Evolutionary conservation across 2,888 invertebrate genomes (phyloP), one percentile per base, ranked within the genome.

Genomic region (Ectemnius lituratus): DNA sequence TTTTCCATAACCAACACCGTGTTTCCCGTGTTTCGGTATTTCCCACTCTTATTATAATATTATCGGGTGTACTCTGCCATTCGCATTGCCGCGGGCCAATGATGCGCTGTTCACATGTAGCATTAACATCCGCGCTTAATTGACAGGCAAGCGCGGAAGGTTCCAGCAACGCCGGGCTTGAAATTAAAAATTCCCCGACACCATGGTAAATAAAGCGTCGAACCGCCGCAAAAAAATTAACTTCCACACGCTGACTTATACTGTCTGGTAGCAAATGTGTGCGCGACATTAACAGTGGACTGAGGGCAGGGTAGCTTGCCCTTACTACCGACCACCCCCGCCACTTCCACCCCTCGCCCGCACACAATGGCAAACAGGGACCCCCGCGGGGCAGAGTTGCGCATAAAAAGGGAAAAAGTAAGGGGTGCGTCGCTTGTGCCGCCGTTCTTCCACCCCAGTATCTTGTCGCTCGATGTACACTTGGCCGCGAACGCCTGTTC

Each of bases 341-440:
- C 23, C 23, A 23, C 23, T 23, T 23, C 23, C 23, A 11, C 37
- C 37, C 37, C 37, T 52, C 52, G 52, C 52, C 14, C 52, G n/a
- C 0, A 16, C n/a, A 52, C 52, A 52, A 52, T 28, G 37, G 28
- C 6, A 28, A 23, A 28, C 27, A 60, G 28, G 11, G 37, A 8
- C 37, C 20, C 28, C 66, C 46, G 37, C 14, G 84, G n/a, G 52
- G 1, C 16, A 1, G 14, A 52, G 5, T 79, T 79, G 68, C 76
- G 73, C 76, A 74, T 81, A 81, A 83, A 82, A 82, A 75, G 75
- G 77, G 79, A 81, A 82, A 82, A 82, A 82, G 70, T 79, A 78
- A 72, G 80, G 83, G 82, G 84, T 81, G 74, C 84, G 85, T 86
- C 86, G 86, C 83, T 86, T 84, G 82, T 75, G 78, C 67, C 83